Conservation (phyloP, 2,888 invertebrate species). For the Ormyrus nitidulus region DNA sequence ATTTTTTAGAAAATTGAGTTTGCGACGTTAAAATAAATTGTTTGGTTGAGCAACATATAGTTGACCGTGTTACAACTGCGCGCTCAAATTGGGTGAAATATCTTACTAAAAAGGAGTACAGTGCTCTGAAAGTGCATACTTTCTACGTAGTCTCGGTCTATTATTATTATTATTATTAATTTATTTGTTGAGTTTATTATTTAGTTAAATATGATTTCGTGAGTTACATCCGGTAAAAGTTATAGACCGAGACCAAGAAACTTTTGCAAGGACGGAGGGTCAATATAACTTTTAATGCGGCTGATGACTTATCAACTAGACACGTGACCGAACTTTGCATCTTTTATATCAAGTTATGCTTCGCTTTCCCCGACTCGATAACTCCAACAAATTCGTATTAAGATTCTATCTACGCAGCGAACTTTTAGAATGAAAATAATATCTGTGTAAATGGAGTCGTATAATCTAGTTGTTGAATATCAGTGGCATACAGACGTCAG, state of each 20-base stretch:
- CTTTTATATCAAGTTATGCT: conserved; percentile 1
- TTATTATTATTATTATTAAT: no score
- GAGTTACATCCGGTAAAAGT: background rate
- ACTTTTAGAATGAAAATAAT: conserved; percentile 2
- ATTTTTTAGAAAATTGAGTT: no score
- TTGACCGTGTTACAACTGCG: no score
- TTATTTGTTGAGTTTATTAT: no score
- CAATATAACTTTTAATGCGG: conserved; percentile 22
- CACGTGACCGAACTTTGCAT: background rate
- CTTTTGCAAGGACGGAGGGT: background rate
- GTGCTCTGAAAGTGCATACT: no score
- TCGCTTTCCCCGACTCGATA: background rate
- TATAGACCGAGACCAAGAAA: background rate
- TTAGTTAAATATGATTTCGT: no score
- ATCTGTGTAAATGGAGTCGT: conserved; percentile 25
- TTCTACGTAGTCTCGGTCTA: no score
- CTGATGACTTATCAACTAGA: conserved; percentile 6
- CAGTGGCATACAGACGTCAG: conserved; percentile 21
- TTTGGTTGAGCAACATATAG: no score
- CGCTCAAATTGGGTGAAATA: no score
- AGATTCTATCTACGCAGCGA: conserved; percentile 10
- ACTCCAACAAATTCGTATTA: conserved; percentile 1
- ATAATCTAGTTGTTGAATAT: background rate
- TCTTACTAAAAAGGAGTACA: no score
- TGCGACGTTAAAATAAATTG: no score